Conservation (phyloP, 1,140 invertebrate genomes). For the Harpegnathos saltator region DNA sequence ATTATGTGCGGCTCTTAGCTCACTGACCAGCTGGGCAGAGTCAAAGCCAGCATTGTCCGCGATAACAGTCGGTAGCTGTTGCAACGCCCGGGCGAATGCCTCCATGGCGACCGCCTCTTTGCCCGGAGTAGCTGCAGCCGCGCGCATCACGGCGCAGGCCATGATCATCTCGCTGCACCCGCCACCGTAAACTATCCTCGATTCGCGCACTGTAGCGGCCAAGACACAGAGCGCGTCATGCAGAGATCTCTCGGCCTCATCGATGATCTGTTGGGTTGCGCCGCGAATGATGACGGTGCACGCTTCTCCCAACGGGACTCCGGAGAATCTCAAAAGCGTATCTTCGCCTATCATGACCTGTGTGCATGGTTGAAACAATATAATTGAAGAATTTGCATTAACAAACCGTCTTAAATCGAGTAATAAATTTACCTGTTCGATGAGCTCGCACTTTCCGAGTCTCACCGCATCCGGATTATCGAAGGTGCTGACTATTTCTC, state of each 20-base stretch:
- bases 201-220: slow-evolving; percentile 97
- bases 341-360: slow-evolving; percentile 99
- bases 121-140: slow-evolving; percentile 96
- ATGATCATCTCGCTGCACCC: slow-evolving; percentile 98
- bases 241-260: slow-evolving; percentile 98
- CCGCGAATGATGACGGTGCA: slow-evolving; percentile 99
- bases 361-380: neutral
- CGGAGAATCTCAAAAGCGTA: slow-evolving; percentile 97
- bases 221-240: slow-evolving; percentile 99
- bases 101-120: slow-evolving; percentile 99
- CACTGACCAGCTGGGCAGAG: slow-evolving; percentile 96
- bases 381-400: slow-evolving; percentile 14
- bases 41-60: slow-evolving; percentile 99
- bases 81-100: slow-evolving; percentile 95
- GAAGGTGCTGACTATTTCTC: slow-evolving; percentile 99
- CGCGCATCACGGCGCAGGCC: slow-evolving; percentile 95
- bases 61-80: slow-evolving; percentile 96
- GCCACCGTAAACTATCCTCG: slow-evolving; percentile 96
- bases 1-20: slow-evolving; percentile 95
- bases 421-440: slow-evolving; percentile 94
- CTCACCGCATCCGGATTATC: slow-evolving; percentile 97
- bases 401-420: neutral
- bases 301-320: slow-evolving; percentile 97
- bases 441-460: slow-evolving; percentile 97
- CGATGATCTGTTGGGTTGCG: slow-evolving; percentile 99